Evolutionary conservation across 2,888 invertebrate species (phyloP), one percentile per base, ranked within the genome.

Genomic region (Philopedon plagiatum): DNA sequence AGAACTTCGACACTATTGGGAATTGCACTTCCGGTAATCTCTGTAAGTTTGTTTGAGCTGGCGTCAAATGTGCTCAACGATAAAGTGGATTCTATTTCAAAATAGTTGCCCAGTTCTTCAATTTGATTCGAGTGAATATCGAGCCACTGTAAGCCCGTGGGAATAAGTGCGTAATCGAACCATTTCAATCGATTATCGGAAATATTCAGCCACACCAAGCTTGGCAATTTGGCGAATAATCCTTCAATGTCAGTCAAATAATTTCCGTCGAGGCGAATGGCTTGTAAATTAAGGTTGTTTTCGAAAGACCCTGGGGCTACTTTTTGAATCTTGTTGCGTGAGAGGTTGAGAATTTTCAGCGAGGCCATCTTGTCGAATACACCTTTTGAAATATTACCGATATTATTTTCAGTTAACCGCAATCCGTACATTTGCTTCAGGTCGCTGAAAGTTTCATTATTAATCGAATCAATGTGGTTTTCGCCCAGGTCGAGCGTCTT

Each of bases 101-200:
- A 93, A 85, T 94, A 93, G 87, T 95, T 95, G 78, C 94, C 94
- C 78, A 95, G 88, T 85, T 93, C 93, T 78, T 90, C 90, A 77
- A 95, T 94, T 86, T 92, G 91, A 87, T 95, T 95, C 76, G 93
- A 90, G 82, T 94, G 94, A 81, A 95, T 91, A 86, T 95, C 94
- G 79, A 95, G 87, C 93, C 94, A 94, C 86, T 94, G 92, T 79
- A 95, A 87, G 82, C 93, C 91, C 77, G 92, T 93, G 74, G 95
- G 95, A 84, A 95, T 92, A 86, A 94, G 90, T 67, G 93, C 92
- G 85, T 94, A 95, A 86, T 95, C 94, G 85, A 95, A 94, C 90
- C 91, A 91, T 86, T 91, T 91, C 77, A 95, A 88, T 83, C 91
- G 90, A 86, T 95, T 95, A 86, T 93, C 94, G 80, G 94, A 94